These are phyloP conservation scores for Pachyuromys duprasi DNA, from an alignment of 2,797 vertebrate species.

Conservation along the genomic window DNA sequence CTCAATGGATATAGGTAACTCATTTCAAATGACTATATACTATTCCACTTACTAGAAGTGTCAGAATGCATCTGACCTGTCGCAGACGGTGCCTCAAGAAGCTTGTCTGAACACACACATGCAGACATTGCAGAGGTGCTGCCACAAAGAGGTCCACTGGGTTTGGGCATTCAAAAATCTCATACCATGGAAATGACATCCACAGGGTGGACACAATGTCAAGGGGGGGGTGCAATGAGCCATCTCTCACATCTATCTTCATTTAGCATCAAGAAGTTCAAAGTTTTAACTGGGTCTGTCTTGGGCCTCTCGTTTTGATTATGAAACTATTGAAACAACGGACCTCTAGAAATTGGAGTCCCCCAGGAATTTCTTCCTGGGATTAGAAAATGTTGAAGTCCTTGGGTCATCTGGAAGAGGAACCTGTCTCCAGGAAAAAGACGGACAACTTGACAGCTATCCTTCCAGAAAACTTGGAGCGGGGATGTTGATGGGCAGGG, in stretches of 20 bases:
- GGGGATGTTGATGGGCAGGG: background rate
- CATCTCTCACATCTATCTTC: background rate
- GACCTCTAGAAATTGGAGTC: background rate
- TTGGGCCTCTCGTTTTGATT: background rate
- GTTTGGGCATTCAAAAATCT: background rate
- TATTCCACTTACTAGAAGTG: background rate
- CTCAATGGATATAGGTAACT: background rate
- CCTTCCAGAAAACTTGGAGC: background rate
- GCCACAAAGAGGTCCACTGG: fast-evolving
- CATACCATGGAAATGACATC: no score
- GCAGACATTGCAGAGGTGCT: fast-evolving
- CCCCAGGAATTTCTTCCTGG: background rate
- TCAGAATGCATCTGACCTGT: fast-evolving
- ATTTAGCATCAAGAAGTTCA: background rate
- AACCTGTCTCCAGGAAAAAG: background rate
- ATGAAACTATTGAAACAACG: background rate
- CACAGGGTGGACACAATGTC: fast-evolving
- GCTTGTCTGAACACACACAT: fast-evolving
- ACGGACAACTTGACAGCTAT: background rate
- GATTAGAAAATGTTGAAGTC: background rate
- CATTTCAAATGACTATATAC: background rate
- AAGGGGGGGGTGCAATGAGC: fast-evolving
- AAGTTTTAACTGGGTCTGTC: background rate
- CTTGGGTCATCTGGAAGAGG: background rate
- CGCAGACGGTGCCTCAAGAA: fast-evolving